Conservation (phyloP, 2,113 vertebrate genomes). For the Syngnathus floridae region DNA sequence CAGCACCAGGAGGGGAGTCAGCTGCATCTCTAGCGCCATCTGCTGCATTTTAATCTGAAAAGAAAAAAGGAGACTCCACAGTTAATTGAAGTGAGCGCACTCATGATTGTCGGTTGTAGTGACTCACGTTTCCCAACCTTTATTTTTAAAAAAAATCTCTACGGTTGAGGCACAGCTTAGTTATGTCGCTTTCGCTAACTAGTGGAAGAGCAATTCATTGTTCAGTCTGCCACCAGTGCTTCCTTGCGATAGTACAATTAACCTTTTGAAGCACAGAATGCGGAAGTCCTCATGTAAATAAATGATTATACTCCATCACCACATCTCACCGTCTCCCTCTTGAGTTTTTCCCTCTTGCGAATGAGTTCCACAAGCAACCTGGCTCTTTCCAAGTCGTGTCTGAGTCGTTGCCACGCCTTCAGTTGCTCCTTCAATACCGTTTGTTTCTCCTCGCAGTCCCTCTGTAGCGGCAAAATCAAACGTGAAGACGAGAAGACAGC, state of each 20-base stretch:
- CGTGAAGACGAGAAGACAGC: neutral
- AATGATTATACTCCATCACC: neutral
- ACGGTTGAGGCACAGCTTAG: too few relatives aligned
- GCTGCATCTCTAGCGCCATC: constrained; percentile 91
- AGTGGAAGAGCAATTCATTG: too few relatives aligned
- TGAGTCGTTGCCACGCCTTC: constrained; percentile 95
- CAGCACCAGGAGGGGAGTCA: constrained; percentile 92
- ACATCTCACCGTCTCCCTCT: constrained; percentile 88
- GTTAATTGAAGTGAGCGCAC: neutral
- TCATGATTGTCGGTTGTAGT: neutral
- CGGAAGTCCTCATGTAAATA: too few relatives aligned
- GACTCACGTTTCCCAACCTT: too few relatives aligned
- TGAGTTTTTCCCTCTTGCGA: constrained; percentile 95
- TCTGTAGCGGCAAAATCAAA: constrained; percentile 68
- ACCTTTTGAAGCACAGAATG: too few relatives aligned
- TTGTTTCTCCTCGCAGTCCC: constrained; percentile 91
- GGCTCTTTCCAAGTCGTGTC: constrained; percentile 94
- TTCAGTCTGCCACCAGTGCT: too few relatives aligned
- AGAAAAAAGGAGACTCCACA: neutral
- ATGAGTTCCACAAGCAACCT: constrained; percentile 95
- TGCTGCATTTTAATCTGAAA: constrained; percentile 95
- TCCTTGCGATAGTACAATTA: too few relatives aligned
- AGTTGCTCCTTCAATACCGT: constrained; percentile 92
- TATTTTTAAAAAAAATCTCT: too few relatives aligned
- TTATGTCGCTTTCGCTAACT: too few relatives aligned